Percentiles rank a stretch among this genome's conserved stretches.
Evolutionary conservation across 1,140 invertebrate species (phyloP).

Genomic region (Drosophila ercepeae): DNA sequence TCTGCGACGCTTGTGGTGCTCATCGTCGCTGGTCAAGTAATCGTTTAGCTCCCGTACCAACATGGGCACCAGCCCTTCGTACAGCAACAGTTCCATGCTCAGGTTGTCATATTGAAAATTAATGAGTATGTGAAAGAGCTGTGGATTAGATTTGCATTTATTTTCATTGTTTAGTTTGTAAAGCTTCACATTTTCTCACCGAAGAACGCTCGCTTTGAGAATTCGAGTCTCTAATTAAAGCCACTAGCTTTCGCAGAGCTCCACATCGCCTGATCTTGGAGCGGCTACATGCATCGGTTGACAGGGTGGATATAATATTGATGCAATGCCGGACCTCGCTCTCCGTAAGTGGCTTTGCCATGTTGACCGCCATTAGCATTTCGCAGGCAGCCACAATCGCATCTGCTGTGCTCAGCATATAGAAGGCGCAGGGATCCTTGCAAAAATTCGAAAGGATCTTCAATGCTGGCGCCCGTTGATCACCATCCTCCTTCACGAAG

Average conservation of each 20-base stretch:
- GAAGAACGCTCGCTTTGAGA: constrained; percentile 70
- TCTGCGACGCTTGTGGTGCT: constrained; percentile 68
- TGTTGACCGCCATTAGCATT: constrained; percentile 67
- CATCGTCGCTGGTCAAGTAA: constrained; percentile 76
- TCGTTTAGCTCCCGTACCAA: constrained; percentile 72
- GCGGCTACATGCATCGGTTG: constrained; percentile 78
- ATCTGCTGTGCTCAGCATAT: constrained; percentile 74
- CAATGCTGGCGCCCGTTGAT: constrained; percentile 61
- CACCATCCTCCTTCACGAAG: constrained; percentile 70
- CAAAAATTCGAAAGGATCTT: constrained; percentile 82
- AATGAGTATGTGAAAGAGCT: constrained; percentile 76
- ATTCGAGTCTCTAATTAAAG: constrained; percentile 69
- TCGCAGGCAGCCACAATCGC: constrained; percentile 77
- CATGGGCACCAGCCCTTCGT: constrained; percentile 70
- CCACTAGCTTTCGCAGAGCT: constrained; percentile 72
- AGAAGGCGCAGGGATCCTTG: constrained; percentile 71
- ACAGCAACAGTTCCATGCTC: constrained; percentile 78
- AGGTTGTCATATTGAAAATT: constrained; percentile 83
- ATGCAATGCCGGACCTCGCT: constrained; percentile 75
- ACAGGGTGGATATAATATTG: constrained; percentile 75
- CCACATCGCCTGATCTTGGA: constrained; percentile 79
- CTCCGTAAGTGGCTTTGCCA: constrained; percentile 63
- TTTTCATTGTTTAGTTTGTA: neutral
- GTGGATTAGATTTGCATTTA: neutral
- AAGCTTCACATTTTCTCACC: constrained; percentile 39